phyloP scores from a whole-genome alignment of 2,888 invertebrate genomes.

The Antitype chi region DNA sequence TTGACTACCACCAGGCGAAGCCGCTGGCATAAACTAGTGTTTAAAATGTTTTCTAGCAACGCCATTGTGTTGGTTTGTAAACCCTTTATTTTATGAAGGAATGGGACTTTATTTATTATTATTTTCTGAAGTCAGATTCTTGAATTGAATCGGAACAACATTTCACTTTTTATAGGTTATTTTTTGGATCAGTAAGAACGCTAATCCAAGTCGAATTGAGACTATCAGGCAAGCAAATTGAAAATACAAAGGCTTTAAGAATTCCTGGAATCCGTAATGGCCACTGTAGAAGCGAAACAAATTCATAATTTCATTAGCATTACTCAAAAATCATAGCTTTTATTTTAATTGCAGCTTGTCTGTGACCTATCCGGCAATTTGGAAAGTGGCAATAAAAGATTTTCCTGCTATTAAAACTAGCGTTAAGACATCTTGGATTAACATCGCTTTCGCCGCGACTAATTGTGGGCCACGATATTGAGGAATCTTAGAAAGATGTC shows the following conservation, averaged over 20 bases:
- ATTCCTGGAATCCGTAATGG: conserved; percentile 13
- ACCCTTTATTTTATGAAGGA: too few relatives aligned
- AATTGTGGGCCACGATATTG: conserved; percentile 52
- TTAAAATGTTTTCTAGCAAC: too few relatives aligned
- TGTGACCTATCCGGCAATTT: conserved; percentile 38
- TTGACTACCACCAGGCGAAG: too few relatives aligned
- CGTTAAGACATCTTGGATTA: conserved; percentile 37
- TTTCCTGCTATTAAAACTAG: conserved; percentile 36
- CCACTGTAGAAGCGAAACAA: conserved; percentile 25
- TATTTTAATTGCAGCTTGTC: conserved; percentile 46
- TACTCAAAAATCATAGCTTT: conserved; percentile 24
- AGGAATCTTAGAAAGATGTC: conserved; percentile 6
- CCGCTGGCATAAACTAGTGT: too few relatives aligned
- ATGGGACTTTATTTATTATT: too few relatives aligned
- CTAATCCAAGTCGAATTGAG: conserved; percentile 7
- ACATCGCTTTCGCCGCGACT: conserved; percentile 54
- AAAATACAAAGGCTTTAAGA: not conserved
- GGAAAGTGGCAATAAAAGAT: conserved; percentile 41
- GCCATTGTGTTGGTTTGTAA: too few relatives aligned
- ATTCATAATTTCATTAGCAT: conserved; percentile 46
- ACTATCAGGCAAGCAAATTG: not conserved
- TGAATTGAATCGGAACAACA: not conserved
- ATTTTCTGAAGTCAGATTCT: not conserved
- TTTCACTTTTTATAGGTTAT: not conserved
- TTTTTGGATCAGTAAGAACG: not conserved